Percentiles rank a stretch among this genome's conserved stretches.
Conservation (phyloP, 2,797 vertebrate species). For the Buceros bicornis region DNA sequence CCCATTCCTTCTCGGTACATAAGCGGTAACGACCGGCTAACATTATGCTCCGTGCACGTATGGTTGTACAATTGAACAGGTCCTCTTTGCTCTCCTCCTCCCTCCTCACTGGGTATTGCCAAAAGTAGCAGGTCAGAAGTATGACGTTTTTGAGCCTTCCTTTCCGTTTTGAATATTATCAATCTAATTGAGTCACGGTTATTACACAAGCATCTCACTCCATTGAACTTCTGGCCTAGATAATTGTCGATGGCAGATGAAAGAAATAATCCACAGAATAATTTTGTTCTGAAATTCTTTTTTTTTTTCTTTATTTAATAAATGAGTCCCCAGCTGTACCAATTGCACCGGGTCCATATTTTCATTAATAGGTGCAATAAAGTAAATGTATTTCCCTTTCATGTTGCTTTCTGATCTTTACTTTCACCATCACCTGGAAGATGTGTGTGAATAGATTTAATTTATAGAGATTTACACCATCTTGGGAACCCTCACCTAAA, state of each 20-base stretch:
- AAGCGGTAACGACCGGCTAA: neutral
- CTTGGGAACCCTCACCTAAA: neutral
- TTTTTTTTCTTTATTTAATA: slow-evolving; percentile 1
- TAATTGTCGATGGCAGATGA: slow-evolving; percentile 6
- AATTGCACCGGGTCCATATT: neutral
- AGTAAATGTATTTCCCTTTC: neutral
- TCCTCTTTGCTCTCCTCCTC: neutral
- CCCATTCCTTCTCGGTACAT: no score
- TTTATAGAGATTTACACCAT: neutral
- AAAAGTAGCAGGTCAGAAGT: neutral
- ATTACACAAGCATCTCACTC: neutral
- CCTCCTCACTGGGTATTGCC: neutral
- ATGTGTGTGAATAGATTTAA: neutral
- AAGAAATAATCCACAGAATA: neutral
- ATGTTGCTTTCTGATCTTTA: neutral
- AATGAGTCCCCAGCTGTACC: neutral
- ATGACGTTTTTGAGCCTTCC: neutral
- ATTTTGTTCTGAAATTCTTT: neutral
- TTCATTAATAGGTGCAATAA: neutral
- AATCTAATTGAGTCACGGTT: neutral
- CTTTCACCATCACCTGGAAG: neutral
- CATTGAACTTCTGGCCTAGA: neutral
- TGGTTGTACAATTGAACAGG: neutral
- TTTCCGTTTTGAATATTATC: neutral
- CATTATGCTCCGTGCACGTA: neutral